Base-by-base conservation (phyloP, 2,113 vertebrate species). In the Edolisoma coerulescens region DNA sequence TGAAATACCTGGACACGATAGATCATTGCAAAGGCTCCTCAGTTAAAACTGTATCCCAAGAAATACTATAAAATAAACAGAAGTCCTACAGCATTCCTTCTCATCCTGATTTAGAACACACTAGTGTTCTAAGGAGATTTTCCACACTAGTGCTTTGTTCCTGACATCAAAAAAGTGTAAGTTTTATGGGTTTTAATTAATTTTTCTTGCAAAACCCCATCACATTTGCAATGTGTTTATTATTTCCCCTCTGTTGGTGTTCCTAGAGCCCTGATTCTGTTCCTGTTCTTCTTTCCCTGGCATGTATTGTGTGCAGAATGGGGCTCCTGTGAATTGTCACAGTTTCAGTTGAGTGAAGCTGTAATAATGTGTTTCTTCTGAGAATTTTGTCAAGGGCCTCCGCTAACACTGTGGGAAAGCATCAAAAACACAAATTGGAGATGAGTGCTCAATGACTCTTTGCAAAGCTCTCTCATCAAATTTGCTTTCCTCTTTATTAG, bases 401-500 rank as follows among this genome's bases (percentile, higher is more conserved):
- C 89, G 75, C 60, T 89, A 84, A 47, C 52, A 44, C 35, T 47
- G 68, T 57, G 21, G 32, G 76, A 93, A 90, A 89, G 57, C 78
- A 68, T 84, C 73, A 79, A 95, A 91, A 78, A 7, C 42, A 37
- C 41, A 76, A 91, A 94, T 53, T 89, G 57, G 70, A 79, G 80
- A 60, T 64, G 69, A 81, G 45, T 50, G 30, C n/a, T 88, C 64
- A 90, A 47, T 45, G 75, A 57, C 26, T 84, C 74, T 71, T 69
- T 92, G 56, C 53, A 86, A 77, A 93, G 42, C 73, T 87, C 23
- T 60, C 54, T 82, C 74, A 82, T 93, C 70, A 93, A 69, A 93
- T 65, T 37, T 37, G 24, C 47, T 90, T 93, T 81, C 52, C 68
- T 81, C 56, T 92, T 91, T 94, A 92, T 87, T 94, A 87, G 56